Percentiles rank a stretch among this genome's conserved stretches.
phyloP scores from a whole-genome alignment of 1,140 invertebrate genomes.

The Drosophila seguyi region DNA sequence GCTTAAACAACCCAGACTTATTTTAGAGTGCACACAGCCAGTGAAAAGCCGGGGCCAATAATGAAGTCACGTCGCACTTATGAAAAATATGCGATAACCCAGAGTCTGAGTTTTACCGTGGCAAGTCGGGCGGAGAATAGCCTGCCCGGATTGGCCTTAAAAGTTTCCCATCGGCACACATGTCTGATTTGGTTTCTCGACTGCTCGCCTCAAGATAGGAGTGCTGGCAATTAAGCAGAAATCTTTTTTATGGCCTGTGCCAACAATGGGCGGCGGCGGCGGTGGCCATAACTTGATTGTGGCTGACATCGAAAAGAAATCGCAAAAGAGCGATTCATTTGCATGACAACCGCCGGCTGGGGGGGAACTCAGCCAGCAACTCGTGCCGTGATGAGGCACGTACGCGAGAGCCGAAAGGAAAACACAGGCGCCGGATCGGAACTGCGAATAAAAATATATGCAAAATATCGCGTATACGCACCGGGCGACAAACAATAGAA shows the following conservation, averaged over 20 bases:
- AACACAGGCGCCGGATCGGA: conserved; percentile 39
- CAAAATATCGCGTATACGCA: conserved; percentile 60
- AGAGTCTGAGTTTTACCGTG: conserved; percentile 39
- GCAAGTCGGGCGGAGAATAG: conserved; percentile 1
- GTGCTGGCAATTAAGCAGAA: conserved; percentile 60
- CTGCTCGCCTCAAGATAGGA: conserved; percentile 30
- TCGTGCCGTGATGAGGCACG: conserved; percentile 46
- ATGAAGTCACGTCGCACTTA: conserved; percentile 84
- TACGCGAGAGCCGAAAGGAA: conserved; percentile 55
- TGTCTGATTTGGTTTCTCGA: conserved; percentile 49
- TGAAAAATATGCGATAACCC: conserved; percentile 81
- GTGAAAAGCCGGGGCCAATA: conserved; percentile 49
- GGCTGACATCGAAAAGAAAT: conserved; percentile 39
- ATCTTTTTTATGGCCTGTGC: conserved; percentile 67
- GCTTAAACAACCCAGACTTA: not conserved
- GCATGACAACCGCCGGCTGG: conserved; percentile 54
- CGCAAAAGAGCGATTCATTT: conserved; percentile 61
- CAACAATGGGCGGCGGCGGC: conserved; percentile 6
- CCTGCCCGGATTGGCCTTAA: conserved; percentile 54
- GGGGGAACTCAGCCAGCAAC: conserved; percentile 45
- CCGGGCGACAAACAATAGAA: conserved; percentile 54
- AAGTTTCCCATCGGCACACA: conserved; percentile 72
- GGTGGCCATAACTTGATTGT: conserved; percentile 64
- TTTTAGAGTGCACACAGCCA: conserved; percentile 2
- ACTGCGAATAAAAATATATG: conserved; percentile 40